Conservation (phyloP, 2,888 invertebrate species). For the Pammene fasciana region DNA sequence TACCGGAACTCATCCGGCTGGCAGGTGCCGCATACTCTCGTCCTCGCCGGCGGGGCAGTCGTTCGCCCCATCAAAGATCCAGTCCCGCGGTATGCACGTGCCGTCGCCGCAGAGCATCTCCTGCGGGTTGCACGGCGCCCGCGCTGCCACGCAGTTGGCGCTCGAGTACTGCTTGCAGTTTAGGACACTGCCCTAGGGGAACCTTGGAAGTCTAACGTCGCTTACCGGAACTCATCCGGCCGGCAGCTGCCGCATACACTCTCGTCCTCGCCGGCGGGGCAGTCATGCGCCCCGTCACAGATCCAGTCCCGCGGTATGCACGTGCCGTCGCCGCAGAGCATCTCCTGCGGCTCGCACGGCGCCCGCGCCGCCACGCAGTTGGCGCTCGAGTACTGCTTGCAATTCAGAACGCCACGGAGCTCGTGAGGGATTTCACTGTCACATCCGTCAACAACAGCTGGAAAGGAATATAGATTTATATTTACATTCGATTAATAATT, state of each 20-base stretch:
- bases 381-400: slow-evolving; percentile 83
- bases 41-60: slow-evolving; percentile 86
- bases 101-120: slow-evolving; percentile 84
- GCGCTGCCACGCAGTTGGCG: slow-evolving; percentile 81
- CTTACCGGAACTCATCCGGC: slow-evolving; percentile 68
- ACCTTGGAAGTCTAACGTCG: neutral
- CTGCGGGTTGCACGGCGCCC: slow-evolving; percentile 75
- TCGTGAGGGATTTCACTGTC: slow-evolving; percentile 84
- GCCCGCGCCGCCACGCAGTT: slow-evolving; percentile 80
- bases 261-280: slow-evolving; percentile 85
- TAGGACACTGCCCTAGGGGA: slow-evolving; percentile 67
- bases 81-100: slow-evolving; percentile 84
- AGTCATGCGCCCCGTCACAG: slow-evolving; percentile 86
- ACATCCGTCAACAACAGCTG: slow-evolving; percentile 85
- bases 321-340: slow-evolving; percentile 82
- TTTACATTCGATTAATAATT: too few species aligned
- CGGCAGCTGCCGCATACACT: slow-evolving; percentile 73
- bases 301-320: slow-evolving; percentile 86
- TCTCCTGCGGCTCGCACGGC: slow-evolving; percentile 81
- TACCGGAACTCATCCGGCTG: slow-evolving; percentile 70
- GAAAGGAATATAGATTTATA: slow-evolving; percentile 45
- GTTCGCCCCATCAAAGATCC: slow-evolving; percentile 85
- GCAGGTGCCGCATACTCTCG: slow-evolving; percentile 80
- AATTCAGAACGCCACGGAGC: slow-evolving; percentile 83
- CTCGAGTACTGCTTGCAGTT: slow-evolving; percentile 85